Evolutionary conservation across 2,888 invertebrate species (phyloP).

Genomic region (Eurois occulta): DNA sequence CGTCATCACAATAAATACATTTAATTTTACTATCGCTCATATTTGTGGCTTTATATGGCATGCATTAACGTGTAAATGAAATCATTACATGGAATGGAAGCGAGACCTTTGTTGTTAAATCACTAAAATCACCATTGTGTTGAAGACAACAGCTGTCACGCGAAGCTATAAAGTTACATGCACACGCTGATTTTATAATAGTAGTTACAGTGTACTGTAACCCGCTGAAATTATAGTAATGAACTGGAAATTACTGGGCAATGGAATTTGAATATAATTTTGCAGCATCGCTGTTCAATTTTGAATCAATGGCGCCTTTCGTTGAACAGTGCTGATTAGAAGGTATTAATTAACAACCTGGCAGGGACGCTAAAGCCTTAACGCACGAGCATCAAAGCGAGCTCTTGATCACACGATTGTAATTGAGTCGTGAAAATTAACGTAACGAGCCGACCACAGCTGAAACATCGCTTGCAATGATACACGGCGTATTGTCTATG

Average conservation of each 20-base stretch:
- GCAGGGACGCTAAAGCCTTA: slow-evolving; percentile 24
- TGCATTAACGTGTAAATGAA: slow-evolving; percentile 77
- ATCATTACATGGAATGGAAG: slow-evolving; percentile 76
- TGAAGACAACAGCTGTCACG: slow-evolving; percentile 73
- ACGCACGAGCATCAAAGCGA: slow-evolving; percentile 60
- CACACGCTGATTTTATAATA: slow-evolving; percentile 14
- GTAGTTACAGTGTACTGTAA: background rate
- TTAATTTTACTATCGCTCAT: slow-evolving; percentile 72
- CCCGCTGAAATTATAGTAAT: slow-evolving; percentile 7
- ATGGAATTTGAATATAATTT: slow-evolving; percentile 26
- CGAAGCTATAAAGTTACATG: slow-evolving; percentile 65
- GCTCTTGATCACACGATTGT: slow-evolving; percentile 47
- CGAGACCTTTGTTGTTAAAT: slow-evolving; percentile 71
- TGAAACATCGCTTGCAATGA: slow-evolving; percentile 47
- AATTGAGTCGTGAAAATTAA: slow-evolving; percentile 55
- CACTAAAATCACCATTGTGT: slow-evolving; percentile 75
- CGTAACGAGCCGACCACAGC: slow-evolving; percentile 46
- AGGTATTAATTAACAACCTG: slow-evolving; percentile 68
- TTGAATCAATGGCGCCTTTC: slow-evolving; percentile 31
- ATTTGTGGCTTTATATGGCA: slow-evolving; percentile 68
- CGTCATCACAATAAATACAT: slow-evolving; percentile 74
- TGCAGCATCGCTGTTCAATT: slow-evolving; percentile 15
- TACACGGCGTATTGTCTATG: slow-evolving; percentile 59
- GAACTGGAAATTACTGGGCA: slow-evolving; percentile 2
- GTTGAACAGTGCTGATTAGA: slow-evolving; percentile 65